Base-by-base conservation (phyloP, 2,113 vertebrate species). In the Vulpes ferrilata region DNA sequence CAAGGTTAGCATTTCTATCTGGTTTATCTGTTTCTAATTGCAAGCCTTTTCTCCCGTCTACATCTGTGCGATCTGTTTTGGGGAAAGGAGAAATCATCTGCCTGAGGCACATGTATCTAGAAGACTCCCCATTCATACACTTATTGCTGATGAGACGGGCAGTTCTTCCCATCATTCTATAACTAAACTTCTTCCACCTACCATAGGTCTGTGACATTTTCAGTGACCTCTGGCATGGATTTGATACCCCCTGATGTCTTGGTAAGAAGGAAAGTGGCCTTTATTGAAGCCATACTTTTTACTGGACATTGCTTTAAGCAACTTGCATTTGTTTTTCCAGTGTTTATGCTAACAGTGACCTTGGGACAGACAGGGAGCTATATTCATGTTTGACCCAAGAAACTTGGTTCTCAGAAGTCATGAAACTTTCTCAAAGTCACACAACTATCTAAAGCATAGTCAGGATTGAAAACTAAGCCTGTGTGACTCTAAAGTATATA, bases 81-180 rank as follows among this genome's bases (percentile, higher is more conserved):
- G 23, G 7, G 62, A 90, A 27, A 12, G 32, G 20, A 23, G 27
- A 67, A 3, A 5, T 59, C 78, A 5, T 90, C 43, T 67, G 27
- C 17, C 7, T 23, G 25, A 11, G 16, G 2, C 9, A 6, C 59
- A 22, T 19, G 2, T 48, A 48, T 73, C 5, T 55, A 62, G n/a
- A 62, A 0, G 4, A 15, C 5, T 76, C 17, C 7, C 5, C 51
- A 8, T 27, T 32, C 55, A 16, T 59, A 38, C 1, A 2, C 25
- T 59, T 73, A 1, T 38, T 74, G 35, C 11, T 79, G 23, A 17
- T 16, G 5, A 53, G 22, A 7, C 1, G 53, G 27, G 4, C 0
- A 23, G 8, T 67, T 8, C 59, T 87, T 35, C 16, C 88, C 15
- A 13, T 10, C 38, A 8, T 64, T 67, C 64, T 71, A 7, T 59